Base-by-base conservation (phyloP, 2,888 invertebrate genomes). In the Lepidocyrtoides sp. region DNA sequence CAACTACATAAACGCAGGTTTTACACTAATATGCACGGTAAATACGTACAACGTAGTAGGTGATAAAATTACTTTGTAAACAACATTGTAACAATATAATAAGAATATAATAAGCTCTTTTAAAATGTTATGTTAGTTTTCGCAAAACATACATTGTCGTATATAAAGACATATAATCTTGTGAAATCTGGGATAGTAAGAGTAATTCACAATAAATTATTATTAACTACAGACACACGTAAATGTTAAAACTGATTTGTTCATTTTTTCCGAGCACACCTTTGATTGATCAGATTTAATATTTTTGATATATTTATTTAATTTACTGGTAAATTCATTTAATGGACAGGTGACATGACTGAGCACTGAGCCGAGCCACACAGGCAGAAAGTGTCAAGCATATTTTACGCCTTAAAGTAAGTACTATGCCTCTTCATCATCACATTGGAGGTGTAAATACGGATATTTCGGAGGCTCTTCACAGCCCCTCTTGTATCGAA, bases 371-470 rank as follows among this genome's bases (percentile, higher is more conserved):
- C 2, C n/a, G 12, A 12, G 36, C 36, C 36, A 36, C 36, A n/a
- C n/a, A n/a, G n/a, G n/a, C n/a, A 7, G 36, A 36, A 36, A 36
- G 7, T 36, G n/a, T n/a, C n/a, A n/a, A n/a, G n/a, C n/a, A n/a
- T 36, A 36, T 54, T 54, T 54, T 2, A 17, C n/a, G 41, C 2
- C 12, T 72, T 26, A 17, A 0, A 66, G 29, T 14, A 66, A 17
- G 17, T 86, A 86, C 44, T 36, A 36, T 36, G 94, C 93, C 29
- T 94, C 93, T 91, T 93, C 93, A 57, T 94, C 93, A 26, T 94
- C 94, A 93, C 93, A 93, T 89, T 94, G 94, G 17, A 94, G 81
- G 86, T 94, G 94, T n/a, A 94, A 87, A 60, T 94, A 94, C 2
- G 94, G 94, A 82, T 94, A 94, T 8, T 82, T 79, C 10, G 93